Conservation (phyloP, 1,140 invertebrate genomes). For the Hormaphis cornu region DNA sequence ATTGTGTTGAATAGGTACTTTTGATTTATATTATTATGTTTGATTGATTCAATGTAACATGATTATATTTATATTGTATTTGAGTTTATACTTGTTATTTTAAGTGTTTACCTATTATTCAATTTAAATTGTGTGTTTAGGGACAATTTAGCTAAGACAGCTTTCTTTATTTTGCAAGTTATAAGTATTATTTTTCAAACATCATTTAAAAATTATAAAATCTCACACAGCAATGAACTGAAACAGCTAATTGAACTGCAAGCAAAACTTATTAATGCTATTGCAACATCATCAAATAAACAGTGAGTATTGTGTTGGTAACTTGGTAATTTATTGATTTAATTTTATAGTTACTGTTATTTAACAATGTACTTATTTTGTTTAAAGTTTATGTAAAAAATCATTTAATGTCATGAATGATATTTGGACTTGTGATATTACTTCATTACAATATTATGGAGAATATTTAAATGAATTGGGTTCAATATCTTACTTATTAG, state of each 20-base stretch:
- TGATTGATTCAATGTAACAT: not conserved
- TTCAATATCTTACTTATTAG: constrained; percentile 15
- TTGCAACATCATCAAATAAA: constrained; percentile 12
- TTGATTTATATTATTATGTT: not conserved
- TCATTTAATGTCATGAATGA: constrained; percentile 15
- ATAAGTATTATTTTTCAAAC: constrained; percentile 14
- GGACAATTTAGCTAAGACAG: constrained; percentile 21
- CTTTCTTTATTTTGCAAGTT: not conserved
- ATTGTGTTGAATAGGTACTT: too few species aligned
- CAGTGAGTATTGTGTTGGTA: not conserved
- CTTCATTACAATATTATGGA: constrained; percentile 19
- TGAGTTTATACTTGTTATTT: too few species aligned
- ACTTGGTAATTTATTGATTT: not conserved
- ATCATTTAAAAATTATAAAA: not conserved
- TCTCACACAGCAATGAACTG: not conserved
- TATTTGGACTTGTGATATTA: not conserved
- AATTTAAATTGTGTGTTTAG: not conserved
- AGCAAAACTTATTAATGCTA: constrained; percentile 2
- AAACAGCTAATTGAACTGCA: constrained; percentile 5
- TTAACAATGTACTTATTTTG: not conserved
- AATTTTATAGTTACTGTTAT: not conserved
- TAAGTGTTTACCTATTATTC: not conserved
- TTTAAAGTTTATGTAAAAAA: constrained; percentile 11
- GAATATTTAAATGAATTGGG: constrained; percentile 2
- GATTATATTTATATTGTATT: too few species aligned